Base-by-base conservation (phyloP, 2,797 vertebrate genomes). In the Aulostomus chinensis region DNA sequence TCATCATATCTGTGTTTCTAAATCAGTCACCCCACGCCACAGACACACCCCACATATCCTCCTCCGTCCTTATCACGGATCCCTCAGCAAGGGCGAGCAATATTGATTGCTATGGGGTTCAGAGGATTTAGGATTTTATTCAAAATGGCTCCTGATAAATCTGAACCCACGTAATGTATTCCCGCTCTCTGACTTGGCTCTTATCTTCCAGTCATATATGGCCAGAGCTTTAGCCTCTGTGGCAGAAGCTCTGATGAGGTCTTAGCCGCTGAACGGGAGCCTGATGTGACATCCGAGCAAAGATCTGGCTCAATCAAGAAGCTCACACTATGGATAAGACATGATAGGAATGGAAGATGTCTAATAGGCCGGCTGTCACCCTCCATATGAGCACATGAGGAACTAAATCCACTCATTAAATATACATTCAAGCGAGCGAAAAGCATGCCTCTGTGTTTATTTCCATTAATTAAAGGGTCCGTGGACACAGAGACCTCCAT, bases 271-370 rank as follows among this genome's bases (percentile, higher is more conserved):
- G 38, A 64, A 61, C 50, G 37, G 38, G 29, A 39, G 43, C 25
- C 53, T 39, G 29, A 35, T 62, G 58, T 37, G 50, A 73, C 38
- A 15, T 36, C 29, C 50, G n/a, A 17, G 17, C 20, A 6, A 31
- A 46, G 45, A 73, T 67, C 51, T 65, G 67, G 62, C 68, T 65
- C n/a, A n/a, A 26, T 58, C 32, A 57, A 58, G 60, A 70, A 68
- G 34, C 54, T 34, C 50, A 26, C 42, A 46, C 54, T 40, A 66
- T 61, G 43, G 22, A 71, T 60, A 54, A 67, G 38, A 36, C n/a
- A 47, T 60, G 25, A 32, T 32, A 39, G 38, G n/a, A 25, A 9
- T 20, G 4, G 20, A 9, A 21, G 3, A n/a, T n/a, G n/a, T n/a
- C n/a, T n/a, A n/a, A n/a, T n/a, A n/a, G n/a, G n/a, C n/a, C n/a